phyloP scores from a whole-genome alignment of 2,113 vertebrate species.

The Lepus europaeus region DNA sequence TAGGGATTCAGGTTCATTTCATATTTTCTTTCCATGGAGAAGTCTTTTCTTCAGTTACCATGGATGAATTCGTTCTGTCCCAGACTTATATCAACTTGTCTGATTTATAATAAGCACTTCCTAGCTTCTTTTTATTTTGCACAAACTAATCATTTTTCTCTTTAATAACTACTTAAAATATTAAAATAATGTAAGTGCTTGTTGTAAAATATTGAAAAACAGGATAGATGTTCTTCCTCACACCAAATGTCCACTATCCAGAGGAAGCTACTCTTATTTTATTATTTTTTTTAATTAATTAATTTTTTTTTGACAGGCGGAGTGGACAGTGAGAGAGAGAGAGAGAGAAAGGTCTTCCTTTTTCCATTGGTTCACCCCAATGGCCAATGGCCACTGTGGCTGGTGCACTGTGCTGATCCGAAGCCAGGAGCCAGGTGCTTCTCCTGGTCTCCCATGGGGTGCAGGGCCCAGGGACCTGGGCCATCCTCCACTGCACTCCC shows the following conservation, averaged over 20 bases:
- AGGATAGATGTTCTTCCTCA: neutral
- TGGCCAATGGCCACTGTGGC: too few species aligned
- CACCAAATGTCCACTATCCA: neutral
- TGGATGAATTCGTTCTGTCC: neutral
- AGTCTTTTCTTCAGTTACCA: neutral
- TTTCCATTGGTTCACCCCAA: too few species aligned
- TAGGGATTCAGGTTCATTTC: neutral
- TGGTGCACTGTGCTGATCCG: too few species aligned
- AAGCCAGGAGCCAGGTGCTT: too few species aligned
- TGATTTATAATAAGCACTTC: slow-evolving; percentile 19
- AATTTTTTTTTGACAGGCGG: too few species aligned
- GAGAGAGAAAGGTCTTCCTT: too few species aligned
- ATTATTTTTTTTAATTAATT: too few species aligned
- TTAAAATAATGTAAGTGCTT: slow-evolving; percentile 26
- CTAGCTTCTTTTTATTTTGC: slow-evolving; percentile 21
- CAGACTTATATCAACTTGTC: neutral
- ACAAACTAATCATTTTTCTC: slow-evolving; percentile 36
- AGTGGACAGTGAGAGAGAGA: too few species aligned
- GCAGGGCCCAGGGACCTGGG: too few species aligned
- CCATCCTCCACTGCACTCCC: too few species aligned
- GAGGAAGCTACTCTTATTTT: neutral
- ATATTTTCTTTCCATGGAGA: neutral
- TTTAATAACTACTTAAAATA: slow-evolving; percentile 15
- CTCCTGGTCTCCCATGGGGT: too few species aligned
- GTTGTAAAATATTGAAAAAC: slow-evolving; percentile 9